Conservation (phyloP, 2,888 invertebrate species). For the Chaitophorus viminalis region DNA sequence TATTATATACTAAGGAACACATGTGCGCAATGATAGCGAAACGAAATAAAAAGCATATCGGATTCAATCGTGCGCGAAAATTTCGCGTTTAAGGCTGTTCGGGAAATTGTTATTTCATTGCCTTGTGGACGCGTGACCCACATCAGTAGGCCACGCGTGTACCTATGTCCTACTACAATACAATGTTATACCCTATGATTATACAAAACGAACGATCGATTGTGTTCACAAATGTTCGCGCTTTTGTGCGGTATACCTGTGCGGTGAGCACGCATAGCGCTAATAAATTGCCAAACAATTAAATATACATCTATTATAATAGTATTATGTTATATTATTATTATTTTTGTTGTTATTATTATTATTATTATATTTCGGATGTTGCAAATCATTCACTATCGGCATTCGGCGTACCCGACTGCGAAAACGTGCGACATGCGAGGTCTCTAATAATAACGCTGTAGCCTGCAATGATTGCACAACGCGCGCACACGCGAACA, state of each 20-base stretch:
- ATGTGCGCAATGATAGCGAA: neutral
- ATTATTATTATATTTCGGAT: neutral
- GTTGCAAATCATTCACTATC: neutral
- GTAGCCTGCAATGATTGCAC: neutral
- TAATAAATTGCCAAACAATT: constrained; percentile 37
- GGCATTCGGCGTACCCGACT: neutral
- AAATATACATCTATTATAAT: constrained; percentile 11
- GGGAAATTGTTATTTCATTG: constrained; percentile 42
- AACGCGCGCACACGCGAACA: neutral
- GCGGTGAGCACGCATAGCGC: neutral
- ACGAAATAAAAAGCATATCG: constrained; percentile 16
- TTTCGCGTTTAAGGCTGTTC: constrained; percentile 25
- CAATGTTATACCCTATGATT: too few species aligned
- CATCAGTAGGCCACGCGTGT: neutral
- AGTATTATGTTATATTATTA: neutral
- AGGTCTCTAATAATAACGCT: neutral
- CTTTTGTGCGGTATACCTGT: neutral
- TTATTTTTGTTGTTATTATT: too few species aligned
- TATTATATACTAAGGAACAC: neutral
- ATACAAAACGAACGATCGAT: neutral
- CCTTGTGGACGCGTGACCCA: constrained; percentile 33
- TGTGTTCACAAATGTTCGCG: neutral
- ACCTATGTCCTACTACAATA: too few species aligned
- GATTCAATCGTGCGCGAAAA: constrained; percentile 57
- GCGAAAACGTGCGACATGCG: neutral